Evolutionary conservation across 2,797 vertebrate species (phyloP).

Genomic region (Cheirogaleus major): DNA sequence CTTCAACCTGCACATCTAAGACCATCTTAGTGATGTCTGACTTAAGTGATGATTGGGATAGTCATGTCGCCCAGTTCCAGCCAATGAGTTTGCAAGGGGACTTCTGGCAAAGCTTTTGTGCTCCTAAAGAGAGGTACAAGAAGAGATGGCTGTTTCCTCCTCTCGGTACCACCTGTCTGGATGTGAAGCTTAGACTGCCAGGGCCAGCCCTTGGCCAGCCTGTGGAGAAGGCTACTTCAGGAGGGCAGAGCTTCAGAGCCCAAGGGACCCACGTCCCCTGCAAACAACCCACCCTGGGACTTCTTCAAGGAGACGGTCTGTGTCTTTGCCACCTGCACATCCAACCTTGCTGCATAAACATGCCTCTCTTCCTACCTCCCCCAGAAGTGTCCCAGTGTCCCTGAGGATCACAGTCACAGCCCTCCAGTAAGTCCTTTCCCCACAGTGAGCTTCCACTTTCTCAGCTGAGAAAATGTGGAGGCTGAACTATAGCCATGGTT

Average conservation of each 20-base stretch:
- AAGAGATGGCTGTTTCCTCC: not conserved
- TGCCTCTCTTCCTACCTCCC: not conserved
- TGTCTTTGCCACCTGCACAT: not conserved
- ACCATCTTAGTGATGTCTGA: no score
- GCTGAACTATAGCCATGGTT: not conserved
- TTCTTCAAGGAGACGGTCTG: not conserved
- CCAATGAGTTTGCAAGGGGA: not conserved
- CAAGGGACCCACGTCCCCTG: fast-evolving
- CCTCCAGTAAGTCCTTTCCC: not conserved
- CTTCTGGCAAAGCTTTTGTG: not conserved
- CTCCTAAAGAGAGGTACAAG: not conserved
- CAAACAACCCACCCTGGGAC: not conserved
- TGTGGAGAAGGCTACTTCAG: no score
- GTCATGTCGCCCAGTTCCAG: not conserved
- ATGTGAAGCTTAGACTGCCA: not conserved
- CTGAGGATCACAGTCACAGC: fast-evolving
- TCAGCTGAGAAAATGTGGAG: not conserved
- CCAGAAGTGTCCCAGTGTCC: not conserved
- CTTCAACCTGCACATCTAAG: not conserved
- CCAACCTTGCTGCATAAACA: not conserved
- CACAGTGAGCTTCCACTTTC: not conserved
- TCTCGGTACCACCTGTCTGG: not conserved
- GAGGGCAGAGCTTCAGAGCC: not conserved
- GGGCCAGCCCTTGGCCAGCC: no score
- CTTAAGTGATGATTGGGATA: not conserved